These are phyloP conservation scores for Octopus bimaculoides DNA, from an alignment of 1,140 invertebrate species.

Conservation along the genomic window DNA sequence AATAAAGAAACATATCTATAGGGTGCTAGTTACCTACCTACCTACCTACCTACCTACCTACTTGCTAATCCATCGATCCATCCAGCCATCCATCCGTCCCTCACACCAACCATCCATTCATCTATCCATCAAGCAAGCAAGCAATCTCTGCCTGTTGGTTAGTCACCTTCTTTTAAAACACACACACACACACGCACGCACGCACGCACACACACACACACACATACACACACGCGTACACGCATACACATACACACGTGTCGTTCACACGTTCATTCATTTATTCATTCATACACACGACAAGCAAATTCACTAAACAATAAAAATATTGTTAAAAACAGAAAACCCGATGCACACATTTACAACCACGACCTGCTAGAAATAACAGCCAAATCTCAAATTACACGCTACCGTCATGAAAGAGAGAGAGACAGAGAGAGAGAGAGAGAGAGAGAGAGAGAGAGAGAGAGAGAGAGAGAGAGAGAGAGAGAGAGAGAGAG, in stretches of 20 bases:
- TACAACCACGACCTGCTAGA: no score
- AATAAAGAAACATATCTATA: no score
- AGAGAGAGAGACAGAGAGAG: background rate
- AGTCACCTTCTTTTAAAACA: background rate
- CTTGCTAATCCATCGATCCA: no score
- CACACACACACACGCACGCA: background rate
- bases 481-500: background rate
- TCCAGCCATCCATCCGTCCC: no score
- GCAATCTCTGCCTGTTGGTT: no score
- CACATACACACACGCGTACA: background rate
- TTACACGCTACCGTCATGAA: background rate
- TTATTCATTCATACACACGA: background rate
- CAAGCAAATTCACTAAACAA: no score
- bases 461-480: background rate
- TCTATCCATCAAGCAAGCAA: background rate
- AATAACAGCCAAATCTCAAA: no score
- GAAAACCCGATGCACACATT: no score
- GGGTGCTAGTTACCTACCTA: no score
- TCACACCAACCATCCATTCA: background rate
- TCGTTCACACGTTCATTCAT: background rate
- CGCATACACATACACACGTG: background rate
- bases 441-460: constrained; percentile 2
- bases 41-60: no score
- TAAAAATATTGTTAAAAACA: no score
- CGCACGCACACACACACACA: background rate